Conservation (phyloP, 2,888 invertebrate genomes). For the Drosophila engyochracea region DNA sequence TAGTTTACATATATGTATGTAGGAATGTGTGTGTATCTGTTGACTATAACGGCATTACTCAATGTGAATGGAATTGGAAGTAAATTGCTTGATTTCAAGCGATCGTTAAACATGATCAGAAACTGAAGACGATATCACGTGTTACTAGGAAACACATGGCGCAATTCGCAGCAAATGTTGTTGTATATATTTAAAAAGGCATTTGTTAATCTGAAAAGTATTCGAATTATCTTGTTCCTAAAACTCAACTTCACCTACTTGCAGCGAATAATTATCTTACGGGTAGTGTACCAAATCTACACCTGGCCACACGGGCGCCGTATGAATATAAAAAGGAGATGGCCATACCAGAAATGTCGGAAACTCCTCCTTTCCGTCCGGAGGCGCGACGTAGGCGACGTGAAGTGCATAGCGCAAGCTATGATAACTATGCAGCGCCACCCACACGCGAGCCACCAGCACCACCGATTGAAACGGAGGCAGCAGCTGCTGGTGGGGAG, state of each 20-base stretch:
- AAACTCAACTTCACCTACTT: not conserved
- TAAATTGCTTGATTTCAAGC: constrained; percentile 28
- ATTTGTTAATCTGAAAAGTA: not conserved
- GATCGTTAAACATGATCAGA: constrained; percentile 3
- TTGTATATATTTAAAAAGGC: not conserved
- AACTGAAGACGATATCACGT: constrained; percentile 2
- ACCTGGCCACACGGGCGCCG: constrained; percentile 23
- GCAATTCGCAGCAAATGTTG: not conserved
- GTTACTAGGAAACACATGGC: not conserved
- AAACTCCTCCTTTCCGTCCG: constrained; percentile 31
- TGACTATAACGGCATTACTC: constrained; percentile 20
- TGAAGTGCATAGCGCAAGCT: constrained; percentile 58
- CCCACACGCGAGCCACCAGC: constrained; percentile 70
- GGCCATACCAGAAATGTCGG: constrained; percentile 31
- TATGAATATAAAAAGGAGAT: constrained; percentile 22
- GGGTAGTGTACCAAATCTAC: constrained; percentile 68
- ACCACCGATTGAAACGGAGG: constrained; percentile 40
- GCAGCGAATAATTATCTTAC: constrained; percentile 52
- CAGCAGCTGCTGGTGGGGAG: not conserved
- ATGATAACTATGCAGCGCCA: constrained; percentile 47
- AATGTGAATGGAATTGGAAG: constrained; percentile 49
- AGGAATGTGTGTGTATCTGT: not conserved
- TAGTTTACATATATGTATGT: too few relatives aligned
- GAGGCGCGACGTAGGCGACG: constrained; percentile 37
- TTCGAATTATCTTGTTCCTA: not conserved